Evolutionary conservation across 2,888 invertebrate species (phyloP).

Genomic region (Gortyna flavago): DNA sequence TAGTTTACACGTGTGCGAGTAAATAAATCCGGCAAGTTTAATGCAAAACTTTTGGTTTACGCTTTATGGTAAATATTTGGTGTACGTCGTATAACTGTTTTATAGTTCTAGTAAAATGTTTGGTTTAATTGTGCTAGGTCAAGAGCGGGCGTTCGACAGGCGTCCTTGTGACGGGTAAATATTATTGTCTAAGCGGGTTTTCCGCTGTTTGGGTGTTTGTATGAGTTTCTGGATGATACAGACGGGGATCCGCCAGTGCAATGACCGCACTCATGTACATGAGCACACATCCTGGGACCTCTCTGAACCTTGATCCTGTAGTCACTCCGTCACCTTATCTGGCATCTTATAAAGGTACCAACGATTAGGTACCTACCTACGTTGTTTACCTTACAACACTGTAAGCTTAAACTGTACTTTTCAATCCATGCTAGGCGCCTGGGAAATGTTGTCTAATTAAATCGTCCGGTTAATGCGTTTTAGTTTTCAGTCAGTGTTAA

Average conservation of each 20-base stretch:
- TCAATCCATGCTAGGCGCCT: background rate
- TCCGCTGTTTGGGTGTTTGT: conserved; percentile 87
- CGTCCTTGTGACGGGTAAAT: conserved; percentile 90
- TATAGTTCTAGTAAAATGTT: conserved; percentile 90
- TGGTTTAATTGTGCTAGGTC: conserved; percentile 90
- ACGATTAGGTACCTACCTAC: background rate
- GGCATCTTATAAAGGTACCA: no score
- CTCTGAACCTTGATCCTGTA: background rate
- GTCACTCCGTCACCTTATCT: background rate
- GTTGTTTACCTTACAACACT: background rate
- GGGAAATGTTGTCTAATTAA: no score
- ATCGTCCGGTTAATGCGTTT: no score
- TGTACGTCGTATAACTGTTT: conserved; percentile 89
- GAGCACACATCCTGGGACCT: conserved; percentile 11
- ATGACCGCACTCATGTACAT: conserved; percentile 68
- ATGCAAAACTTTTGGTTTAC: conserved; percentile 90
- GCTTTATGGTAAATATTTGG: conserved; percentile 90
- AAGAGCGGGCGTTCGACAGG: conserved; percentile 89
- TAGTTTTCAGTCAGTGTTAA: conserved; percentile 5
- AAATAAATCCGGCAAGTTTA: conserved; percentile 89
- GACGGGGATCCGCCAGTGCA: conserved; percentile 76
- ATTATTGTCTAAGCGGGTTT: conserved; percentile 90
- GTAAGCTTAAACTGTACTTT: background rate
- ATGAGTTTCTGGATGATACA: conserved; percentile 81
- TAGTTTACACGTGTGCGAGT: conserved; percentile 81